phyloP scores from a whole-genome alignment of 2,113 vertebrate species.

The Australoheros scitulus region DNA sequence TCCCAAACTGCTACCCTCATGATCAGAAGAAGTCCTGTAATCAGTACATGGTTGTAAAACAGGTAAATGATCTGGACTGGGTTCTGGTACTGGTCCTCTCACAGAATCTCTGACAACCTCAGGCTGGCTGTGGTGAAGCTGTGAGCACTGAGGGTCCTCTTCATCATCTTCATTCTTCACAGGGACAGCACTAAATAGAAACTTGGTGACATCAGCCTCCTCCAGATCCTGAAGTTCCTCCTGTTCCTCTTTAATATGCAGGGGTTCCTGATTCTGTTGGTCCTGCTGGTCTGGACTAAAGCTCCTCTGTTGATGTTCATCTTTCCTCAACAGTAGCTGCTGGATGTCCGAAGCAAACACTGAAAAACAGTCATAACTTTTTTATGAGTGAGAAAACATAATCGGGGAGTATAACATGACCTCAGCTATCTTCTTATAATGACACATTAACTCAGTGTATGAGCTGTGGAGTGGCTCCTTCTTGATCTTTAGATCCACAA shows the following conservation, averaged over 20 bases:
- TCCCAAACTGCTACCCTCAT: neutral
- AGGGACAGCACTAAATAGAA: neutral
- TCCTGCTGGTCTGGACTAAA: neutral
- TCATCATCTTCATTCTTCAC: slow-evolving; percentile 1
- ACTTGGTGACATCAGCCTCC: neutral
- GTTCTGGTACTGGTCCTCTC: neutral
- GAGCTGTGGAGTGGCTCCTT: too few relatives aligned
- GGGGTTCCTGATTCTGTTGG: too few relatives aligned
- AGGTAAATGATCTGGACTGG: neutral
- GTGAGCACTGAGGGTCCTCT: neutral
- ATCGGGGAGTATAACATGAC: neutral
- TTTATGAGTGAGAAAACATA: neutral
- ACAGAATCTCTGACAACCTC: neutral
- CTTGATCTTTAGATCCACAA: too few relatives aligned
- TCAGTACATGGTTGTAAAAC: neutral
- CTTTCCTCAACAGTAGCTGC: neutral
- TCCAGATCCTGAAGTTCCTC: neutral
- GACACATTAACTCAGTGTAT: too few relatives aligned
- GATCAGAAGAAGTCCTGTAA: neutral
- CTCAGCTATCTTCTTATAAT: too few relatives aligned
- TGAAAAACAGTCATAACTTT: neutral
- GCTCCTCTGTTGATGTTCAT: neutral
- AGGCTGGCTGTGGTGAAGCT: neutral
- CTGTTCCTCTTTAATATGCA: neutral
- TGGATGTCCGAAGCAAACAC: neutral